Evolutionary conservation across 2,113 vertebrate species (phyloP), one percentile per base, ranked within the genome.

Genomic region (Pimephales promelas): DNA sequence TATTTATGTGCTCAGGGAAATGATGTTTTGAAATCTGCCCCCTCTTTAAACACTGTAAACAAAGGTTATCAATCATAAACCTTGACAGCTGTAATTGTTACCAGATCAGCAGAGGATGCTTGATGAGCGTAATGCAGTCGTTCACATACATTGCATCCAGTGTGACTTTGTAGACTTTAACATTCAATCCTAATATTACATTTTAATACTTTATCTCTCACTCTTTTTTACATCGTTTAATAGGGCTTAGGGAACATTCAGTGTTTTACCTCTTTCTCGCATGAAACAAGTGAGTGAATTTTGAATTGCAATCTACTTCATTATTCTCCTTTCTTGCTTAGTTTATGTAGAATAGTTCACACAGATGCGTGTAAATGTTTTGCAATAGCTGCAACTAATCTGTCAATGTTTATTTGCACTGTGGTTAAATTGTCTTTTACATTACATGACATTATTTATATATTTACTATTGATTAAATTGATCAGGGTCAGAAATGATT

Each of bases 61-160:
- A 95, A 94, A 94, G 91, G 90, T 92, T 87, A 94, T 95, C 91
- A 89, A 94, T 95, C 94, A 94, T 93, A 92, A 93, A 88, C 77
- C 81, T 74, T 83, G 92, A 91, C 91, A 92, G 90, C 88, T 83
- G 22, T 94, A 95, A 95, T 94, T 91, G 88, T 90, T 93, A 86
- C 92, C 93, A 95, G 94, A 94, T 88, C 47, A 81, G 24, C 70
- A 26, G 49, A 59, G 86, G 61, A 62, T 62, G 54, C 64, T 76
- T 83, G 81, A 84, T 47, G 79, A 84, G 78, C 59, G 73, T 81
- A 64, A 73, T 56, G 68, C 56, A 73, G 79, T 72, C 22, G 36
- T 62, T 43, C 20, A 3, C 57, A 79, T 79, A 24, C 57, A 61
- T 62, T 8, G 10, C 2, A 28, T 62, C 57, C 57, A 62, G n/a